Conservation (phyloP, 1,140 invertebrate species). For the Apis cerana region DNA sequence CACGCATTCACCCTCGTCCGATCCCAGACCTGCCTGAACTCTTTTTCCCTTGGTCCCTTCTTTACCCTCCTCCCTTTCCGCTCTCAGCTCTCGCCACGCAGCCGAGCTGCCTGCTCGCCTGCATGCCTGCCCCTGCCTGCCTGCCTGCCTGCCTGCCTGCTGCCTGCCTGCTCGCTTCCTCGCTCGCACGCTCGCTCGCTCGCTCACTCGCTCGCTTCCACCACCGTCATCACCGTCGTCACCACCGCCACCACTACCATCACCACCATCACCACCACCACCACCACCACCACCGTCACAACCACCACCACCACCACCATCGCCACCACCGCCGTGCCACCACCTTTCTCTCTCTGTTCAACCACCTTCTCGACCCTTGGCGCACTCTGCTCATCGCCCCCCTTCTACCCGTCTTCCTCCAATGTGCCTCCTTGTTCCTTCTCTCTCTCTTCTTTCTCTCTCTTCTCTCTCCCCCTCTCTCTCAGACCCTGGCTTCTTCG, state of each 20-base stretch:
- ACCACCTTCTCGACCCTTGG: conserved; percentile 63
- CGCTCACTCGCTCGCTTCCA: neutral
- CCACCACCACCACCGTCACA: neutral
- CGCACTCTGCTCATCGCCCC: conserved; percentile 47
- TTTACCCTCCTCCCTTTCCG: conserved; percentile 46
- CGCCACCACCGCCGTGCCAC: neutral
- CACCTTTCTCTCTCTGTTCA: conserved; percentile 46
- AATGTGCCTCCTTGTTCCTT: conserved; percentile 8
- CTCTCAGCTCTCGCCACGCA: conserved; percentile 29
- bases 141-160: conserved; percentile 24
- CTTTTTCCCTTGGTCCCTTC: conserved; percentile 78
- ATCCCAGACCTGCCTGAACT: conserved; percentile 79
- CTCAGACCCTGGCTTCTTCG: conserved; percentile 47
- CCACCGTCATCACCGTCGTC: conserved; percentile 32
- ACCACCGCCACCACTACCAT: conserved; percentile 10
- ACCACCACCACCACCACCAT: neutral
- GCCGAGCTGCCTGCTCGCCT: conserved; percentile 48
- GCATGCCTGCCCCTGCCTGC: conserved; percentile 54
- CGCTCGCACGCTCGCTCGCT: no score
- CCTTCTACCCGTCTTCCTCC: neutral
- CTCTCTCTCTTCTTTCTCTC: conserved; percentile 33
- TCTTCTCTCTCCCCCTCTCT: conserved; percentile 18
- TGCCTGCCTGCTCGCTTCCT: conserved; percentile 17
- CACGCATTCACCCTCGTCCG: conserved; percentile 77
- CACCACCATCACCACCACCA: conserved; percentile 15